A percentile compares a stretch with the other conserved stretches of the same genome.
Evolutionary conservation across 2,113 vertebrate genomes (phyloP).

Genomic region (Corapipo altera): DNA sequence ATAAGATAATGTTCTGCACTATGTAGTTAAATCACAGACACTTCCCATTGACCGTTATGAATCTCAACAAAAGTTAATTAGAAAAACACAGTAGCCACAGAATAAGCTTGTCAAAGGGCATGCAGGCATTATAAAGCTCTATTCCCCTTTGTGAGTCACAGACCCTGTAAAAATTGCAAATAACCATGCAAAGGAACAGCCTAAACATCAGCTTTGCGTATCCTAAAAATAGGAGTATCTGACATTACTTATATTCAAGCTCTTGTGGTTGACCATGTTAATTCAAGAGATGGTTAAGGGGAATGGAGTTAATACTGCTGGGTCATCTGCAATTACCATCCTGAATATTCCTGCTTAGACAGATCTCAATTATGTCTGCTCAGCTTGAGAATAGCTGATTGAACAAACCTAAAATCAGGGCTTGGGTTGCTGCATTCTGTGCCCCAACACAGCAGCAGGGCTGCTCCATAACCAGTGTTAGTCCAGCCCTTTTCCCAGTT

Average conservation of each 20-base stretch:
- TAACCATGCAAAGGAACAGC: background rate
- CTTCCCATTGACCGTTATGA: background rate
- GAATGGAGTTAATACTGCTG: background rate
- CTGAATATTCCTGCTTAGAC: background rate
- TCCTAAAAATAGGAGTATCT: background rate
- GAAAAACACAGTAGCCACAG: background rate
- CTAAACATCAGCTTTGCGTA: background rate
- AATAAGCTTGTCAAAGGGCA: background rate
- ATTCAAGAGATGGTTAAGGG: background rate
- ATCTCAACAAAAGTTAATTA: background rate
- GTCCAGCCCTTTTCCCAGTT: background rate
- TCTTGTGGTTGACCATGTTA: background rate
- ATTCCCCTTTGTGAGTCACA: background rate
- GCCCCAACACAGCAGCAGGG: background rate
- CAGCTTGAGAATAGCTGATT: background rate
- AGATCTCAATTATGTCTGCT: background rate
- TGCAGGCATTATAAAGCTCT: rapidly evolving
- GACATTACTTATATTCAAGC: background rate
- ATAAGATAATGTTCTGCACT: background rate
- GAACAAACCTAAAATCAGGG: background rate
- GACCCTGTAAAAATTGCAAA: background rate
- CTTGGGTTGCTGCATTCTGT: background rate
- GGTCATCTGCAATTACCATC: background rate
- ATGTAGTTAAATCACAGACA: background rate
- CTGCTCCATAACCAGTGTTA: background rate